Base-by-base conservation (phyloP, 2,888 invertebrate species). In the Synanthedon myopaeformis region DNA sequence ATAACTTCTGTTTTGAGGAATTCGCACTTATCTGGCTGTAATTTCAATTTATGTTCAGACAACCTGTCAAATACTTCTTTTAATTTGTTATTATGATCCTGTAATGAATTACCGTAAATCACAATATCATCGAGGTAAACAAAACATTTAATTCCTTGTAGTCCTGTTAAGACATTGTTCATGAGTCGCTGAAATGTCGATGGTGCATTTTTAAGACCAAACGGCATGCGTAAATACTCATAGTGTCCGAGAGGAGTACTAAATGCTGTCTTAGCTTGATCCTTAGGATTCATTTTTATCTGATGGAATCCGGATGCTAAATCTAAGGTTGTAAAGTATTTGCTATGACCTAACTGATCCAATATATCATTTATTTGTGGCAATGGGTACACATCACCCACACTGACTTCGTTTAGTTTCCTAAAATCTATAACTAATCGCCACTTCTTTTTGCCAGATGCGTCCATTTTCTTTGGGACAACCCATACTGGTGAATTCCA, bases 11-110 rank as follows among this genome's bases (percentile, higher is more conserved):
- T n/a, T n/a, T n/a, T n/a, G n/a, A n/a, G n/a, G n/a, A n/a, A n/a
- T 45, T 59, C 57, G 14, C 57, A 58, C 52, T 58, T 58, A 13
- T 55, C 53, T 41, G 57, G 55, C 41, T 58, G 56, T 17, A 57
- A 13, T 53, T 58, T 58, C 12, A 58, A 51, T 28, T 58, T 58
- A 52, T 45, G 13, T 12, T 54, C 3, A 41, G 10, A n/a, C 41
- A 59, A 23, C 49, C 55, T 54, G 1, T 59, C 52, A 51, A 59
- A 55, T 13, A 57, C 51, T 49, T 55, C 49, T 52, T 42, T 52
- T 49, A 59, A 35, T 51, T 56, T 57, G 11, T 4, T 23, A 42
- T 54, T 55, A 41, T 57, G 59, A 42, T 52, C 52, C 53, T 56
- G 42, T 51, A 59, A 41, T 3, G 55, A 54, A 41, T 42, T 54